Base-by-base conservation (phyloP, 2,888 invertebrate species). In the Frankliniella fusca region DNA sequence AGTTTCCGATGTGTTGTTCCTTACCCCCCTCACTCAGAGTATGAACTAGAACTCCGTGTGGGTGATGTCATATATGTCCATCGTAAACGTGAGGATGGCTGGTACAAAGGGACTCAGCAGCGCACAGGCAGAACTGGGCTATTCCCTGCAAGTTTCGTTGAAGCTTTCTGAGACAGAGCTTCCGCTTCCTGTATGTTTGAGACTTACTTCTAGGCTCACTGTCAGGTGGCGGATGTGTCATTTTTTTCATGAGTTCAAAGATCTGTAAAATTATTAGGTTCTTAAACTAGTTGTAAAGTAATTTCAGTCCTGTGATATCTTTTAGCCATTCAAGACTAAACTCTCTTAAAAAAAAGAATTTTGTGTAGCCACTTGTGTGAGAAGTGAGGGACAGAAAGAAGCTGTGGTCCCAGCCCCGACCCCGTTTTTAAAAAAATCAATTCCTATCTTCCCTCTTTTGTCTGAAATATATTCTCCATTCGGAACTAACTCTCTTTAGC, bases 81-180 rank as follows among this genome's bases (percentile, higher is more conserved):
- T 86, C 94, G 94, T 86, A 97, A 97, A 87, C 92, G 97, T 82
- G 97, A 97, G 81, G 97, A 97, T 87, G 97, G 97, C 81, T 97
- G 97, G 97, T 97, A 95, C 89, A 97, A 97, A 87, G 97, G 97
- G 28, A 97, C 96, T 0, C 92, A 95, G 85, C 94, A 95, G 85
- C 91, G 96, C 82, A 97, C 96, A 1, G 97, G 97, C 65, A 94
- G 95, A 85, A 95, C 95, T 8, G 97, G 97, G n/a, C 91, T 97
- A 80, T 97, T 97, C 89, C 97, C 97, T 2, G 96, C 97, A 81
- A 97, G 96, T 87, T 97, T 97, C 90, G 97, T 97, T 20, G 95
- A 95, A 87, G 92, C 92, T 85, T 90, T 89, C 89, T 90, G 89
- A 90, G 88, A 88, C 83, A 85, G 87, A 83, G 85, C 86, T 81